A percentile compares a stretch with the other conserved stretches of the same genome.
Evolutionary conservation across 2,113 vertebrate genomes (phyloP).

Genomic region (Azemiops feae): DNA sequence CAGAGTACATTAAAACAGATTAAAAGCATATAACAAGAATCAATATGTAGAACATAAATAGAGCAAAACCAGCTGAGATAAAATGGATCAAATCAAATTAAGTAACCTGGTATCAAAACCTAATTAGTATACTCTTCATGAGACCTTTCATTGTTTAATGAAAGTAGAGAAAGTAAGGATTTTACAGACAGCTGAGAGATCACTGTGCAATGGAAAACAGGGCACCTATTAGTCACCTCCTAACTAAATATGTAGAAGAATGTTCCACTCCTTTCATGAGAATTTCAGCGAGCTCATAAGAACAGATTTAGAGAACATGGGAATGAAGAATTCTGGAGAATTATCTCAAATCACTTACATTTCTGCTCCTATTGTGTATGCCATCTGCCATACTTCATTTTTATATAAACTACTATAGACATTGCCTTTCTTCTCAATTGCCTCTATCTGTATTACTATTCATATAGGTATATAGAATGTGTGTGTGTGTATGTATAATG

Average conservation of each 20-base stretch:
- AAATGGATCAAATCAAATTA: neutral
- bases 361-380: neutral
- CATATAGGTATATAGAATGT: neutral
- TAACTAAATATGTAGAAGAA: neutral
- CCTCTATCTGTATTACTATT: constrained; percentile 1
- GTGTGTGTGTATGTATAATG: neutral
- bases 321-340: neutral
- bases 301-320: neutral
- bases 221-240: neutral
- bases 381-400: neutral
- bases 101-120: neutral
- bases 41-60: neutral
- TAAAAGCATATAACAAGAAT: neutral
- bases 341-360: neutral
- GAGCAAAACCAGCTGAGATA: neutral
- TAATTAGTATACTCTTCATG: neutral
- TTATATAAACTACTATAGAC: neutral
- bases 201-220: neutral
- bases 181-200: neutral
- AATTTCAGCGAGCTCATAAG: neutral
- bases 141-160: neutral
- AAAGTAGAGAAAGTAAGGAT: neutral
- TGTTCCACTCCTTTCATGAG: neutral
- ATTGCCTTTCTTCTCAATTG: neutral
- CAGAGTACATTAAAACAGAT: neutral